Conservation (phyloP, 1,140 invertebrate species). For the Lordiphosa clarofinis region DNA sequence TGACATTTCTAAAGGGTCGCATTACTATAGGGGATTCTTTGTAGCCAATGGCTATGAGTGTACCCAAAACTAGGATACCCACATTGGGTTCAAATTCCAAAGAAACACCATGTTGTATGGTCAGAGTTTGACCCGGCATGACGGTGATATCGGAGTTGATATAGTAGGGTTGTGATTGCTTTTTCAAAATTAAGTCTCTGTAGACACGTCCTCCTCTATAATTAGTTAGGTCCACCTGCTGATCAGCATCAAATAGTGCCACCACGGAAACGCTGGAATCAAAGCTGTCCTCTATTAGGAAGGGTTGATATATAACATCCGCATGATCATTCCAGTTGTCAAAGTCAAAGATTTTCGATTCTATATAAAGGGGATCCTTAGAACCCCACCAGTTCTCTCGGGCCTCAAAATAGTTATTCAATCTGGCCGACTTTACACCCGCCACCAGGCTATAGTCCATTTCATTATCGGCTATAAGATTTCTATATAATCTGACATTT, state of each 20-base stretch:
- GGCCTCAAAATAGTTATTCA: constrained; percentile 93
- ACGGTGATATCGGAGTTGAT: constrained; percentile 96
- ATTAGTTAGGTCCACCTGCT: constrained; percentile 80
- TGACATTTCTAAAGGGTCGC: constrained; percentile 83
- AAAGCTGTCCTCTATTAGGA: constrained; percentile 87
- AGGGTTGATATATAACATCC: constrained; percentile 93
- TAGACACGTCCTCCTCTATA: constrained; percentile 91
- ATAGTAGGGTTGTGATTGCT: constrained; percentile 87
- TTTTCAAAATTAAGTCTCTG: constrained; percentile 86
- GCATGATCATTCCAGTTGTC: constrained; percentile 99
- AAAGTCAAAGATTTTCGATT: constrained; percentile 97
- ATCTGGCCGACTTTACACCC: constrained; percentile 92
- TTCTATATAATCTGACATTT: constrained; percentile 93
- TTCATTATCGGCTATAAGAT: constrained; percentile 93
- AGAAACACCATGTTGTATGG: constrained; percentile 93
- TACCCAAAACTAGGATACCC: constrained; percentile 96
- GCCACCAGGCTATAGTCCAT: constrained; percentile 96
- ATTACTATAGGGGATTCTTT: constrained; percentile 90
- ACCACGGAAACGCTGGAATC: constrained; percentile 88
- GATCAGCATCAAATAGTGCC: constrained; percentile 79
- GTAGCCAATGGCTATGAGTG: constrained; percentile 91
- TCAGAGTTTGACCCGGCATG: constrained; percentile 94
- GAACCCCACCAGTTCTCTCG: constrained; percentile 98
- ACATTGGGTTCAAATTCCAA: constrained; percentile 98
- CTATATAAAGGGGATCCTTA: constrained; percentile 85